Conservation (phyloP, 2,113 vertebrate genomes). For the Entelurus aequoreus region DNA sequence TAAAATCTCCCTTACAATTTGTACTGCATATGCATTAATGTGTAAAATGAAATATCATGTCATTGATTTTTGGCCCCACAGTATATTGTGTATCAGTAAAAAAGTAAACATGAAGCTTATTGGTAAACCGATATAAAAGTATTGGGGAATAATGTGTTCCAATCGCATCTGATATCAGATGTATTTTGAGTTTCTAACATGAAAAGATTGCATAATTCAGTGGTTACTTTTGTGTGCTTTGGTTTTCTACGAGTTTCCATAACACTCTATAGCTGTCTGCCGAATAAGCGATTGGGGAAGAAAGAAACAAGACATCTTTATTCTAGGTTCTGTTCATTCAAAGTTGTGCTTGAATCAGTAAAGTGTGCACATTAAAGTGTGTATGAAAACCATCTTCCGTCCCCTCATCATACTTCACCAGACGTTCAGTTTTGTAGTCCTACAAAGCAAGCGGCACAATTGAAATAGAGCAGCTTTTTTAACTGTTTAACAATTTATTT, state of each 20-base stretch:
- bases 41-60: no score
- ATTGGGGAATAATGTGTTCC: constrained; percentile 5
- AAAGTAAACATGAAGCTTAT: not conserved
- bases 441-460: no score
- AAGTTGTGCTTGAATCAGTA: constrained; percentile 21
- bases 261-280: constrained; percentile 19
- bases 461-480: constrained; percentile 41
- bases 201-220: constrained; percentile 8
- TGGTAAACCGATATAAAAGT: not conserved
- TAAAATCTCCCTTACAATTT: no score
- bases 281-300: constrained; percentile 11
- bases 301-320: constrained; percentile 6
- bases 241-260: constrained; percentile 27
- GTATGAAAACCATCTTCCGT: no score
- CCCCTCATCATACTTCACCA: no score
- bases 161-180: constrained; percentile 14
- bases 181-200: constrained; percentile 4
- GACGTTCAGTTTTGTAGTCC: no score
- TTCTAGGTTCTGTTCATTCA: constrained; percentile 26
- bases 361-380: constrained; percentile 40
- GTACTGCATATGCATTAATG: no score
- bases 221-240: constrained; percentile 10
- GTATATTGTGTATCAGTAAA: no score
- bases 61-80: no score
- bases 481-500: no score